These are phyloP conservation scores for Hypocryptadius cinnamomeus DNA, from an alignment of 2,113 vertebrate species.

Conservation along the genomic window DNA sequence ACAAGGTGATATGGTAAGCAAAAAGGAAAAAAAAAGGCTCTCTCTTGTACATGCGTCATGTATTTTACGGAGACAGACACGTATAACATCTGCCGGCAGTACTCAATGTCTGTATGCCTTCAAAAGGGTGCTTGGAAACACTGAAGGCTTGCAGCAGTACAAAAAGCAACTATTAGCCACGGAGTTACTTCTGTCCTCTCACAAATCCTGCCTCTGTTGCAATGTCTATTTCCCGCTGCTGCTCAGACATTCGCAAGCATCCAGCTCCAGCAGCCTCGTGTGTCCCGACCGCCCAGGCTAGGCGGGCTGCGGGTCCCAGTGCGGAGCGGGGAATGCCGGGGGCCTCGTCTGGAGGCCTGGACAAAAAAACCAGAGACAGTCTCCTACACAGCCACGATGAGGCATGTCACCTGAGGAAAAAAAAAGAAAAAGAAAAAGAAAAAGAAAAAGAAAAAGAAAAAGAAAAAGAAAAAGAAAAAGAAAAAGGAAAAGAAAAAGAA, in stretches of 20 bases:
- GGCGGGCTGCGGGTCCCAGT: rapidly evolving
- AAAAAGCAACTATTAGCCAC: neutral
- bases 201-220: neutral
- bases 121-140: neutral
- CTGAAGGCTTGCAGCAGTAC: neutral
- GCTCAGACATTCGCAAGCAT: neutral
- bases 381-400: neutral
- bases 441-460: rapidly evolving
- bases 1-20: constrained; percentile 51
- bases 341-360: too few relatives aligned
- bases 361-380: rapidly evolving
- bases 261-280: neutral
- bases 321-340: rapidly evolving
- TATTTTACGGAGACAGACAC: neutral
- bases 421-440: too few relatives aligned
- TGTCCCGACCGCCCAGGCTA: rapidly evolving
- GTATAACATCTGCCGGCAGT: neutral
- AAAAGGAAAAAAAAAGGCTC: neutral
- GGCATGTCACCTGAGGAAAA: rapidly evolving
- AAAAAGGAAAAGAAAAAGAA: too few relatives aligned
- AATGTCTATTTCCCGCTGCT: rapidly evolving
- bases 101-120: neutral
- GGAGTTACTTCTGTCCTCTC: neutral
- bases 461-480: rapidly evolving
- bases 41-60: neutral